Evolutionary conservation across 2,113 vertebrate species (phyloP).

Genomic region (Rafetus swinhoei): DNA sequence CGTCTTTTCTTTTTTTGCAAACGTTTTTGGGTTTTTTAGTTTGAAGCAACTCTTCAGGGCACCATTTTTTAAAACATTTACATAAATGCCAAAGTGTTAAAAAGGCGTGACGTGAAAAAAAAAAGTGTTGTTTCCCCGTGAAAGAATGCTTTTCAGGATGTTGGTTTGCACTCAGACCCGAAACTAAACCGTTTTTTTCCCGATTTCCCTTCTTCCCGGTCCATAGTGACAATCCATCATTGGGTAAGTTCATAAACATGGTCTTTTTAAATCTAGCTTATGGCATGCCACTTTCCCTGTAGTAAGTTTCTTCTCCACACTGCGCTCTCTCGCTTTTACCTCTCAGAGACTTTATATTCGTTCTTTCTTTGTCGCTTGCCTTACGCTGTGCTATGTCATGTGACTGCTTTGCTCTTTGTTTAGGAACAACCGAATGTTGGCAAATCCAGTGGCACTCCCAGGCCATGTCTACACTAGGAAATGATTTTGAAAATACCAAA

Average conservation of each 20-base stretch:
- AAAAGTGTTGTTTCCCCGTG: neutral
- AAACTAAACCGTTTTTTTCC: neutral
- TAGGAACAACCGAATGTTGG: neutral
- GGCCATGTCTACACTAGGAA: too few relatives aligned
- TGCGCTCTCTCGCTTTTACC: neutral
- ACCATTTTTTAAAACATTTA: neutral
- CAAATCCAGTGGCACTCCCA: neutral
- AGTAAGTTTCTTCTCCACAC: neutral
- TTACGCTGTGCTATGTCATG: neutral
- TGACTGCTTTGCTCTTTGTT: accelerated
- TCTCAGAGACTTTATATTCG: neutral
- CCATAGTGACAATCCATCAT: neutral
- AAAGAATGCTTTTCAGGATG: neutral
- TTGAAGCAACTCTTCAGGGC: neutral
- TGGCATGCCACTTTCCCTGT: neutral
- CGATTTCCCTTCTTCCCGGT: neutral
- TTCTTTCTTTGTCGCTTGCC: neutral
- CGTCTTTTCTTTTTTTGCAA: too few relatives aligned
- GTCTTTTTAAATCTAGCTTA: neutral
- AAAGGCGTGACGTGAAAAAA: neutral
- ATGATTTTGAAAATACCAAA: too few relatives aligned
- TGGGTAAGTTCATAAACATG: neutral
- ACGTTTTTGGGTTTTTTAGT: neutral
- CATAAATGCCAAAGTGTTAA: neutral
- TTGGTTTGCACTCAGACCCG: neutral